Evolutionary conservation across 2,888 invertebrate species (phyloP), one percentile per base, ranked within the genome.

Genomic region (Drosophila falleni): DNA sequence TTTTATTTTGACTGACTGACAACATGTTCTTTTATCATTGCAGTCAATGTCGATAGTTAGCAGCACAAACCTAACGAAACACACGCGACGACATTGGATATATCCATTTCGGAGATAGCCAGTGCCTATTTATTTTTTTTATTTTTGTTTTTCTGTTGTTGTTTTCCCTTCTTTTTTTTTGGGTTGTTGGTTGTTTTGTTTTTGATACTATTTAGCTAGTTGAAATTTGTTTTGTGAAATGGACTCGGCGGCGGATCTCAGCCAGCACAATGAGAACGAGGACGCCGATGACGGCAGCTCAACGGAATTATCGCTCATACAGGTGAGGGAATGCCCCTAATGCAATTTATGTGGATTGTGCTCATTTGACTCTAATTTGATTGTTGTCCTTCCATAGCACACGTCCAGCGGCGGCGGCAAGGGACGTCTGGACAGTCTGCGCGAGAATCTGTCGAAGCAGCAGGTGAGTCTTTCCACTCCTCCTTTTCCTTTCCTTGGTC

Each of bases 11-110:
- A 37, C 37, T 31, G 10, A 47, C 29, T 56, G 47, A 51, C 10
- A 35, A 55, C 15, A 60, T 65, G 62, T 75, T 29, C 44, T 47
- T 56, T 19, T 42, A 26, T 23, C 55, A 46, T 85, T 84, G 65
- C 87, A 82, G 78, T 85, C 85, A 80, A 84, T 84, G 84, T 82
- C 87, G 84, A 84, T 83, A 83, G 81, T 56, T 74, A 83, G 71
- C 74, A 74, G 77, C 74, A 71, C 70, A 65, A 82, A 62, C 19
- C 23, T 51, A 53, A 67, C 74, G 59, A 77, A 65, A 75, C 50
- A 74, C 55, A 44, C 71, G 54, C 63, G 70, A 77, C 77, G 78
- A 80, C 80, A 75, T 75, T 81, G 87, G 83, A 80, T 69, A 69
- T 54, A 81, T 81, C 77, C 76, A 49, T 33, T 33, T 61, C 67